Evolutionary conservation across 2,797 vertebrate genomes (phyloP).

Genomic region (Phyllotis vaccarum): DNA sequence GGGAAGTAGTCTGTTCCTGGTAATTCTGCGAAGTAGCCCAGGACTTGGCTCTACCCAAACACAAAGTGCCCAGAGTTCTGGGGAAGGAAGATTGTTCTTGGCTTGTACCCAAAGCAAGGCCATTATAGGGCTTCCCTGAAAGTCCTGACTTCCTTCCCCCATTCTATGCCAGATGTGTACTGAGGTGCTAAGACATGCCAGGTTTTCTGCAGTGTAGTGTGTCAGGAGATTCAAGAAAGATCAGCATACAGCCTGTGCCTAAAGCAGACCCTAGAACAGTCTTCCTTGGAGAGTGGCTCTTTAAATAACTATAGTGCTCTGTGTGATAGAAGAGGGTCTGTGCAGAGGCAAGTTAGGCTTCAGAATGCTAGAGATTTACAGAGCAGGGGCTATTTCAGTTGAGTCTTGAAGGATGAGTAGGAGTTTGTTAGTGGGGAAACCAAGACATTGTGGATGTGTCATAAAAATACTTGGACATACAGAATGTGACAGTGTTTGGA

Average conservation of each 20-base stretch:
- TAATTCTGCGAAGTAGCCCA: conserved; percentile 35
- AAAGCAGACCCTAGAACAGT: background rate
- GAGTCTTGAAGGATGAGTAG: conserved; percentile 39
- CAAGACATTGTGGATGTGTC: background rate
- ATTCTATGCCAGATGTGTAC: conserved; percentile 42
- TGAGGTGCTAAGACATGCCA: background rate
- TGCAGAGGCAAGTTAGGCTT: background rate
- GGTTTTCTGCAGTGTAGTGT: background rate
- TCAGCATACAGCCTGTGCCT: background rate
- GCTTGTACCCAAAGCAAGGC: background rate
- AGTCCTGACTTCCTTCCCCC: conserved; percentile 29
- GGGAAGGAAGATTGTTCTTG: conserved; percentile 47
- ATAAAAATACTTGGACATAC: background rate
- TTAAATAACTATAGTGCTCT: background rate
- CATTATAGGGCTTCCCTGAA: conserved; percentile 50
- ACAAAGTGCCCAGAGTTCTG: conserved; percentile 7
- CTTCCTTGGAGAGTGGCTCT: background rate
- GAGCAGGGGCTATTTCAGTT: background rate
- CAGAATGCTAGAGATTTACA: background rate
- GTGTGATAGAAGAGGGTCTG: background rate
- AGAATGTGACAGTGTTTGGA: background rate
- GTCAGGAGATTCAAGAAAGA: background rate
- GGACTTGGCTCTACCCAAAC: conserved; percentile 30
- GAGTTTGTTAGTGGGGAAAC: conserved; percentile 22
- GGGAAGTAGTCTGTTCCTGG: conserved; percentile 19